Evolutionary conservation across 2,113 vertebrate genomes (phyloP), one percentile per base, ranked within the genome.

Genomic region (Ia io): DNA sequence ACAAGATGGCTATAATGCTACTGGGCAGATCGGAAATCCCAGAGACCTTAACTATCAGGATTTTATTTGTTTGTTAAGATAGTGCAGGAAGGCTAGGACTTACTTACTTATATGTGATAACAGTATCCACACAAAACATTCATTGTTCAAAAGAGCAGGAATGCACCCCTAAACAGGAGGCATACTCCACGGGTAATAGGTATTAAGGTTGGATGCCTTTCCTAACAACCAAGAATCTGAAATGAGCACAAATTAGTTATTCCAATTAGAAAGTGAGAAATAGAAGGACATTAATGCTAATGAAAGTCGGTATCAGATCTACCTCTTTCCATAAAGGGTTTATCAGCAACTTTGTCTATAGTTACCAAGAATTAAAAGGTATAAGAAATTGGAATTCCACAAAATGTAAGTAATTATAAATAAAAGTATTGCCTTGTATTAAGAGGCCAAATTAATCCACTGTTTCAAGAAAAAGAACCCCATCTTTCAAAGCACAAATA

Each of bases 241-340:
- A 97, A 84, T 4, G 18, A 94, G 82, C 37, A n/a, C 69, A 94
- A 77, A 96, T 83, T 79, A 82, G 95, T 96, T 90, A 93, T 95
- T 96, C 22, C 74, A 96, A 88, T 95, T 91, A 96, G 74, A 94
- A 94, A 90, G 10, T 88, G 70, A 94, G 74, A 96, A 94, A 95
- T 49, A 96, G 85, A 85, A 92, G 88, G 95, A 84, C 74, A 87
- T 76, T 92, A 84, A 96, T 74, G 51, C 40, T 92, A 89, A 93
- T 93, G 53, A 92, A 96, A 93, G 40, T 59, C 69, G 56, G 18
- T 88, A 86, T 92, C 78, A 91, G 40, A 93, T 70, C n/a, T 59
- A 53, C 32, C 40, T 95, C 56, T 91, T 85, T 67, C 28, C 88
- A 35, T 28, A 5, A 80, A 95, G 65, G 32, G 12, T 90, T 95